Conservation (phyloP, 1,140 invertebrate species). For the Bacillus rossius region DNA sequence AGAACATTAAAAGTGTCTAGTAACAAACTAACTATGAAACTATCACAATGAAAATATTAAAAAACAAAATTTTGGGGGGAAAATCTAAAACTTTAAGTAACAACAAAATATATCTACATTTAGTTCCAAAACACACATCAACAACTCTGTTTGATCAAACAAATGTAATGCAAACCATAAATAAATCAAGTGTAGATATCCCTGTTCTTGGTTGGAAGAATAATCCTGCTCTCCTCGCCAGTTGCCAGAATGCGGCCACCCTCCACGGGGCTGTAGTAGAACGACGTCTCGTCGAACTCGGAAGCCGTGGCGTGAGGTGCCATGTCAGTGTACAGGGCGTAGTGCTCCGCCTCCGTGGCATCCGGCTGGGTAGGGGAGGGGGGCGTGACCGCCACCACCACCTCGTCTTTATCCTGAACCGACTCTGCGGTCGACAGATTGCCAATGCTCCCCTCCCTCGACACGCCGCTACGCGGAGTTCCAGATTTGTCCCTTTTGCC, state of each 20-base stretch:
- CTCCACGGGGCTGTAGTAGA: conserved; percentile 79
- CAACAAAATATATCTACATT: too few species aligned
- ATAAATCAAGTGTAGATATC: conserved; percentile 15
- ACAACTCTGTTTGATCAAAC: too few species aligned
- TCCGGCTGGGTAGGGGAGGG: conserved; percentile 37
- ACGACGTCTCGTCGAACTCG: conserved; percentile 81
- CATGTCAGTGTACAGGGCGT: conserved; percentile 75
- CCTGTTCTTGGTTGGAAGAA: conserved; percentile 6
- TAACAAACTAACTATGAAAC: too few species aligned
- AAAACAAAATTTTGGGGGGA: too few species aligned
- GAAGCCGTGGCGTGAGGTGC: conserved; percentile 77
- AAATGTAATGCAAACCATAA: too few species aligned
- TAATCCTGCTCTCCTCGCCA: conserved; percentile 22
- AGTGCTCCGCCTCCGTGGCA: conserved; percentile 79
- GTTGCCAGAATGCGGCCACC: conserved; percentile 55
- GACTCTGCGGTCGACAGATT: not conserved
- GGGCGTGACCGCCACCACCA: not conserved
- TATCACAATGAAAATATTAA: too few species aligned
- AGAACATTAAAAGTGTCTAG: too few species aligned
- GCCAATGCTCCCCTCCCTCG: not conserved
- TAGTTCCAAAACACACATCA: too few species aligned
- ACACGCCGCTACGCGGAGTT: not conserved
- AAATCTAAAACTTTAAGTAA: too few species aligned
- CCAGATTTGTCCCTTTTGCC: conserved; percentile 4
- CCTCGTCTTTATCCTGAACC: conserved; percentile 17